Base-by-base conservation (phyloP, 2,888 invertebrate species). In the Yponomeuta sedellus region DNA sequence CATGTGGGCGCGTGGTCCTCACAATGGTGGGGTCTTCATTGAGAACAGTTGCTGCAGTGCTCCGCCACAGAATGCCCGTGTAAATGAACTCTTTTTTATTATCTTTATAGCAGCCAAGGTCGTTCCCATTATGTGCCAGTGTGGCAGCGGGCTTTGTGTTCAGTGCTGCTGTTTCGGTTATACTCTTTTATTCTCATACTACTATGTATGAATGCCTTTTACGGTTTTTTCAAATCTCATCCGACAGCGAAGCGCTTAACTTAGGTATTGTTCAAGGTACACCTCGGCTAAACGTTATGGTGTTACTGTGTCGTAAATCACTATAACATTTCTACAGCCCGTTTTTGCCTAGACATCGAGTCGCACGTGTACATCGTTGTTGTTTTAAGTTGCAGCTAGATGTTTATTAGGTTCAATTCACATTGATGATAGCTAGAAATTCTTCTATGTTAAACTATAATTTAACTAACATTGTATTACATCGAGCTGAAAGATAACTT, bases 51-150 rank as follows among this genome's bases (percentile, higher is more conserved):
- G 88, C 86, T 85, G 65, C 64, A 22, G 61, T 52, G 44, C 44
- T 52, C 19, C 34, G 28, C 61, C 40, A 64, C 64, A 57, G 61
- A 64, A 65, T 62, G 63, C 25, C 73, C 72, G 84, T 88, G 88
- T 88, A 88, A 88, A 90, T 83, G 88, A 90, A 89, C 89, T 90
- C 89, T 88, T 88, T 88, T 52, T 52, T 52, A 52, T 87, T 65
- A 85, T 84, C 82, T 85, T 85, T 83, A 85, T 80, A 77, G 78
- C 77, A 75, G 78, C 77, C 88, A 90, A 90, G 90, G 90, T 88
- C 89, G 66, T 52, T 56, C 67, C 66, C 57, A 66, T 68, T 64
- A 64, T 61, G 64, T 66, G 66, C 44, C 63, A 56, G 62, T 63
- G 66, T 20, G 56, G 52, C 61, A 52, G 79, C 34, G 78, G 79